A percentile compares a stretch with the other conserved stretches of the same genome.
Evolutionary conservation across 2,888 invertebrate genomes (phyloP).

Genomic region (Heliconius hortense): DNA sequence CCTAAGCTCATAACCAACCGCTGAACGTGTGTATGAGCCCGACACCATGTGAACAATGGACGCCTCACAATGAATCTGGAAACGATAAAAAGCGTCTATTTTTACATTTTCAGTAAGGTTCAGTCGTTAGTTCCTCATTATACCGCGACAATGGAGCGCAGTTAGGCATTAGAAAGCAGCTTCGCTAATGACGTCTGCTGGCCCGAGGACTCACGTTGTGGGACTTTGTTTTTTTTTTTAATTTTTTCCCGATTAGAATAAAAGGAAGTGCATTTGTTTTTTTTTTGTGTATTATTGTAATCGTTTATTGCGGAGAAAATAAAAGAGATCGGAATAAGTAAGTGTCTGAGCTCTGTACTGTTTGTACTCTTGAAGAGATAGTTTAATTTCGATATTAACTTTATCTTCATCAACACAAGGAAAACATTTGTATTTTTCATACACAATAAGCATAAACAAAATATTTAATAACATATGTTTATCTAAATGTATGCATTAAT

Average conservation of each 20-base stretch:
- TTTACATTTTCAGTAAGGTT: constrained; percentile 56
- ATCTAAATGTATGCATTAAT: constrained; percentile 1
- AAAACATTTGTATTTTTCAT: neutral
- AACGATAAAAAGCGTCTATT: constrained; percentile 48
- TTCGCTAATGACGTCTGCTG: constrained; percentile 76
- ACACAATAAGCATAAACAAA: neutral
- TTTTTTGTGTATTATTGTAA: too few relatives aligned
- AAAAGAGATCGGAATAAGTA: neutral
- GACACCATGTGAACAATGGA: constrained; percentile 23
- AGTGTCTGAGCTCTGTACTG: neutral
- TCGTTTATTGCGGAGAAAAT: neutral
- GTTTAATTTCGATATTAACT: neutral
- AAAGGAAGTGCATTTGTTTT: neutral
- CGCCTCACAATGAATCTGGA: constrained; percentile 36
- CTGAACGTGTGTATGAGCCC: constrained; percentile 18
- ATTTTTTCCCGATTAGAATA: neutral
- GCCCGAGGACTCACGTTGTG: constrained; percentile 36
- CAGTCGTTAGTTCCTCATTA: constrained; percentile 79
- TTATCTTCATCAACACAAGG: neutral
- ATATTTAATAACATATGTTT: constrained; percentile 8
- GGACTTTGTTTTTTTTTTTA: constrained; percentile 1
- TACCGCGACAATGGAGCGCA: constrained; percentile 71
- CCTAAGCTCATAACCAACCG: constrained; percentile 16
- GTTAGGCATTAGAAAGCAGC: constrained; percentile 79
- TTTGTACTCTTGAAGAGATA: neutral